These are phyloP conservation scores for Parascotia fuliginaria DNA, from an alignment of 2,888 invertebrate species.

Conservation along the genomic window DNA sequence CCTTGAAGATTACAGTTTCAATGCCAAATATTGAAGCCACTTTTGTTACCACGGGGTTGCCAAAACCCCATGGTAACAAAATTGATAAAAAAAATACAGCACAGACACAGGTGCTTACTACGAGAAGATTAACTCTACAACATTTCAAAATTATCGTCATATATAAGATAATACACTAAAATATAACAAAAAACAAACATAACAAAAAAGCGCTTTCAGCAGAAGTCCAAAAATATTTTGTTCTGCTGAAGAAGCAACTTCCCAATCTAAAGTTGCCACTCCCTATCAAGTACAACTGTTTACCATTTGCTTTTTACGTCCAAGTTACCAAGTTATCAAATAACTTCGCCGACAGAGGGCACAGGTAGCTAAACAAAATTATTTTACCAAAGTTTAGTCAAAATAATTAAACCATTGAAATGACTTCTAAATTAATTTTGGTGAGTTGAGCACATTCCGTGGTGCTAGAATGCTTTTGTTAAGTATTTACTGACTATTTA, in stretches of 20 bases:
- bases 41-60: no score
- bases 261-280: constrained; percentile 5
- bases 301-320: constrained; percentile 16
- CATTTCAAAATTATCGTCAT: no score
- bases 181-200: no score
- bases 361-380: constrained; percentile 36
- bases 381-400: constrained; percentile 30
- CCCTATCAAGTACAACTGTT: constrained; percentile 16
- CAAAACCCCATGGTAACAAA: no score
- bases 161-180: no score
- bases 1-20: no score
- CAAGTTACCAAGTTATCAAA: constrained; percentile 14
- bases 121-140: no score
- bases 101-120: no score
- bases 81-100: no score
- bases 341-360: constrained; percentile 24
- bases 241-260: not conserved
- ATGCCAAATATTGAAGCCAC: no score
- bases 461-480: constrained; percentile 33
- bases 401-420: constrained; percentile 50
- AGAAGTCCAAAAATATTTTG: no score
- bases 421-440: constrained; percentile 57
- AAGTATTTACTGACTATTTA: constrained; percentile 1
- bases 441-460: constrained; percentile 32
- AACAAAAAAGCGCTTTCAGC: no score